A percentile compares a stretch with the other conserved stretches of the same genome.
Evolutionary conservation across 2,888 invertebrate genomes (phyloP).

Genomic region (Pachymerium ferrugineum): DNA sequence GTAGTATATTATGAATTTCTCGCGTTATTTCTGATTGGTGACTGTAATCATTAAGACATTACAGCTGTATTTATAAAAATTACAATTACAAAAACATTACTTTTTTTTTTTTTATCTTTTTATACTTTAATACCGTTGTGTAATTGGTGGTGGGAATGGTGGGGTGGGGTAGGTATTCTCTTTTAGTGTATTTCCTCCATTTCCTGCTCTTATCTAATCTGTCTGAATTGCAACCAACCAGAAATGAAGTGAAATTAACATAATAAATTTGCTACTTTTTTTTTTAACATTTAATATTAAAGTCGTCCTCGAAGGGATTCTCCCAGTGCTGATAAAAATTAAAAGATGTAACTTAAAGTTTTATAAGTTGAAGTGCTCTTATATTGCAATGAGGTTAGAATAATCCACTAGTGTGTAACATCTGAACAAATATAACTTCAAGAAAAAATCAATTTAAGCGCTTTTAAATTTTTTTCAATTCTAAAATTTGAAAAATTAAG

Average conservation of each 20-base stretch:
- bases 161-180: neutral
- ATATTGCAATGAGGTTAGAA: neutral
- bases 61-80: too few species aligned
- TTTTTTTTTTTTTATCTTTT: too few species aligned
- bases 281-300: neutral
- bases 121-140: too few species aligned
- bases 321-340: neutral
- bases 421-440: too few species aligned
- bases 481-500: too few species aligned
- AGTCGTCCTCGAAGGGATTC: neutral
- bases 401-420: too few species aligned
- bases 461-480: too few species aligned
- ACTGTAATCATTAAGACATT: too few species aligned
- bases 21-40: too few species aligned
- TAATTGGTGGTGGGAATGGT: too few species aligned
- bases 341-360: neutral
- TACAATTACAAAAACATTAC: neutral
- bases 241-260: conserved; percentile 6
- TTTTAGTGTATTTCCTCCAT: neutral
- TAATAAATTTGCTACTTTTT: neutral
- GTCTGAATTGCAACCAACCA: neutral
- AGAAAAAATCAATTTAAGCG: too few species aligned
- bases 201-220: neutral
- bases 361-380: neutral
- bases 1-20: too few species aligned